Conservation (phyloP, 2,888 invertebrate species). For the Lysandra coridon region DNA sequence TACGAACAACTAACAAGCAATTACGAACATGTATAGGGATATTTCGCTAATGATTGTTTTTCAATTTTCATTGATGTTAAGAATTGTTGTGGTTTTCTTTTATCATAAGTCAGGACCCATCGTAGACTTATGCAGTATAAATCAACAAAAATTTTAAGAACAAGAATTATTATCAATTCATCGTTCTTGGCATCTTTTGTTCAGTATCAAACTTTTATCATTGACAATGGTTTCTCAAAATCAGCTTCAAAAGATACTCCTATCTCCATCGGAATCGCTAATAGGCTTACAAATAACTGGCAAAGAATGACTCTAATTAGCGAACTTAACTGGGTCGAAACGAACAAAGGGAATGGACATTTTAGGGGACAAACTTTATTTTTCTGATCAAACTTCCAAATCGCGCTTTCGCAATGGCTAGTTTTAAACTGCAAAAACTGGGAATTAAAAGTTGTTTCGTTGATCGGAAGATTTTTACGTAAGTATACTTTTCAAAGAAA, state of each 20-base stretch:
- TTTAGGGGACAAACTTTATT: conserved; percentile 36
- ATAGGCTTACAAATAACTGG: conserved; percentile 27
- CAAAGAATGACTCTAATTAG: conserved; percentile 42
- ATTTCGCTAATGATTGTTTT: too few relatives aligned
- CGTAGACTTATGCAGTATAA: too few relatives aligned
- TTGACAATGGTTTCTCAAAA: not conserved
- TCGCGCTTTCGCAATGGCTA: conserved; percentile 3
- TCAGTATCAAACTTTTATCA: not conserved
- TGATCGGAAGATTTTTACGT: conserved; percentile 7
- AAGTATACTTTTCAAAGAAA: not conserved
- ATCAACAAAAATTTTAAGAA: too few relatives aligned
- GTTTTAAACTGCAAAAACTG: conserved; percentile 8
- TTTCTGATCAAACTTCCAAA: conserved; percentile 27
- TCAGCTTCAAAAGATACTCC: conserved; percentile 1
- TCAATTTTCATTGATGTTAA: too few relatives aligned
- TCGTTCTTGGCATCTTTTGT: not conserved
- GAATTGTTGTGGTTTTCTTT: too few relatives aligned
- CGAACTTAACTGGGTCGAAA: conserved; percentile 42
- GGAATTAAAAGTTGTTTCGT: conserved; percentile 9
- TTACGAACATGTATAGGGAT: too few relatives aligned
- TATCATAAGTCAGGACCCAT: too few relatives aligned
- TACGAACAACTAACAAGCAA: too few relatives aligned
- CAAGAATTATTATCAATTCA: not conserved
- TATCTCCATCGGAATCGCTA: conserved; percentile 4
- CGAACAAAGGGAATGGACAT: conserved; percentile 40